Base-by-base conservation (phyloP, 2,888 invertebrate species). In the Drosophila putrida region DNA sequence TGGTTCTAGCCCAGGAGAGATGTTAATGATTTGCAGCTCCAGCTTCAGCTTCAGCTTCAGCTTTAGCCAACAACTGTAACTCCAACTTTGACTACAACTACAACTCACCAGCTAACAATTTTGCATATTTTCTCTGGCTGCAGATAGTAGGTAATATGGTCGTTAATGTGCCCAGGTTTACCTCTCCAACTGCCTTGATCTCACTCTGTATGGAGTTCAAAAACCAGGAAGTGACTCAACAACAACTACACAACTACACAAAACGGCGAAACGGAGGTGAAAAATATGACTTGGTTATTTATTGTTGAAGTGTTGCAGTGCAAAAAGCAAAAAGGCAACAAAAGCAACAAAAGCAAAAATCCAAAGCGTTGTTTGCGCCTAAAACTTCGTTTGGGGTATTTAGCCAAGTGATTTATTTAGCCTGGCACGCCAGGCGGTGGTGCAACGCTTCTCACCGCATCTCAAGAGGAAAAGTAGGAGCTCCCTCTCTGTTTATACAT, bases 241-340 rank as follows among this genome's bases (percentile, higher is more conserved):
- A 88, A 66, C 84, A 86, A 69, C 82, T 63, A 67, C 63, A 66
- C 84, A 86, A 69, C 82, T 63, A 67, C 63, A 80, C 54, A 68
- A 59, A 77, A 68, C 78, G 64, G 75, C 71, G 64, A 75, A 75
- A 75, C 75, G 72, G 80, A 87, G 82, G 82, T 83, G 88, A 83
- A 86, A 85, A 88, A 88, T 88, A 85, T 85, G 88, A 85, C 87
- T 88, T 81, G 87, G 88, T 85, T 85, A 83, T 85, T 88, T 85
- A 85, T 85, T 86, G 88, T 86, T 86, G 77, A 81, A 86, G 88
- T 84, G 86, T 85, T 88, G 88, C 88, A 88, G 86, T 84, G 88
- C 84, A 85, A 86, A 86, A 82, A 68, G 62, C 59, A 20, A 31
- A 6, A 31, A 31, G 8, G 31, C 31, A 31, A 31, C 31, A 6